Evolutionary conservation across 2,797 vertebrate genomes (phyloP).

Genomic region (Nasua narica): DNA sequence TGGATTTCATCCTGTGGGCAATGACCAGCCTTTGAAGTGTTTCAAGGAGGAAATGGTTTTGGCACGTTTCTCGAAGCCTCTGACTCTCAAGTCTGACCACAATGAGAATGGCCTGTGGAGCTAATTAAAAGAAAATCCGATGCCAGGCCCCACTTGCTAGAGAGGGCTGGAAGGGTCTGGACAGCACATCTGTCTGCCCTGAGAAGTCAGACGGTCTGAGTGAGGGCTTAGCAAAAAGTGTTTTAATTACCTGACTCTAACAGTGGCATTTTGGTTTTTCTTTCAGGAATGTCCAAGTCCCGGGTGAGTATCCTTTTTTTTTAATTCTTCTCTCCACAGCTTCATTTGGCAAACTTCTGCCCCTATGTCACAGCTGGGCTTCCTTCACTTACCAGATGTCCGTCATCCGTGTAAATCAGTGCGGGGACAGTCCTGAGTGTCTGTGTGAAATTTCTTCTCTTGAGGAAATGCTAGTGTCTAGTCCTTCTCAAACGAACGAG

Average conservation of each 20-base stretch:
- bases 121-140: not conserved
- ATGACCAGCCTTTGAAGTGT: not conserved
- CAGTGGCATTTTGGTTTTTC: not conserved
- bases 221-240: not conserved
- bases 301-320: not conserved
- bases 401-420: fast-evolving
- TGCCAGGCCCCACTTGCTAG: not conserved
- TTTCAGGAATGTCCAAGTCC: slow-evolving; percentile 56
- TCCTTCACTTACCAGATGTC: not conserved
- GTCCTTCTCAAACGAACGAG: not conserved
- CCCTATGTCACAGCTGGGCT: not conserved
- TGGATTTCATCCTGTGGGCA: not conserved
- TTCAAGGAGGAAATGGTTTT: not conserved
- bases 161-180: fast-evolving
- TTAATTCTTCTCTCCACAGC: not conserved
- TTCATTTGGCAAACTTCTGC: not conserved
- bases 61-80: not conserved
- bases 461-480: not conserved
- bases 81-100: not conserved
- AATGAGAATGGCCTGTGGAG: not conserved
- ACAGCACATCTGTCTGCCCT: fast-evolving
- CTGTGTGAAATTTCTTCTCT: not conserved
- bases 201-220: not conserved
- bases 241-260: not conserved
- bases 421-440: not conserved